Conservation (phyloP, 2,113 vertebrate species). For the Perca flavescens region DNA sequence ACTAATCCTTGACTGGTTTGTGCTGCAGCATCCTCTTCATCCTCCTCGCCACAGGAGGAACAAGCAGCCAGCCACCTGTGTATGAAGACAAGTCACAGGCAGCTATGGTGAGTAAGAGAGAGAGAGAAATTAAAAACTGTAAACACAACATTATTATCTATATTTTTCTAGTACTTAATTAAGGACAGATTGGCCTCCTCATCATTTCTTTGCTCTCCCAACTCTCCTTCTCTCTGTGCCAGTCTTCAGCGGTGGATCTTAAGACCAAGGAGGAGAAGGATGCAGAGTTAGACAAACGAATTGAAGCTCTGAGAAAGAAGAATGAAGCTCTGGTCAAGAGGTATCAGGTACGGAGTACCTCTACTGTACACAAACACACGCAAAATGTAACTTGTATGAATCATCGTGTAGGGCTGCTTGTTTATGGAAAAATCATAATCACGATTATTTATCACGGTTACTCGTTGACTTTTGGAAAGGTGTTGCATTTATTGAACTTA, state of each 20-base stretch:
- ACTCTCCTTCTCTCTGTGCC: background rate
- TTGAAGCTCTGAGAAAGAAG: slow-evolving; percentile 93
- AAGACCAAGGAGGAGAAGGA: slow-evolving; percentile 95
- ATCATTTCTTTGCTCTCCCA: background rate
- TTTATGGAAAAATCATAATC: too few species aligned
- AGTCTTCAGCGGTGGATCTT: slow-evolving; percentile 88
- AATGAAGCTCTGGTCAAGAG: slow-evolving; percentile 91
- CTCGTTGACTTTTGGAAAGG: too few species aligned
- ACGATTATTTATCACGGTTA: too few species aligned
- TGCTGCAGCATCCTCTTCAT: background rate
- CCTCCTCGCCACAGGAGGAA: slow-evolving; percentile 41
- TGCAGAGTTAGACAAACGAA: slow-evolving; percentile 90
- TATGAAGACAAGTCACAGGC: slow-evolving; percentile 38
- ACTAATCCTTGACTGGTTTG: background rate
- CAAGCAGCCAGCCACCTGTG: slow-evolving; percentile 11
- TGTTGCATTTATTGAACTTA: too few species aligned
- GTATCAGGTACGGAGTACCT: slow-evolving; percentile 84
- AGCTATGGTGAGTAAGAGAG: slow-evolving; percentile 76
- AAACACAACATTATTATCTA: background rate
- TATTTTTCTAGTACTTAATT: background rate
- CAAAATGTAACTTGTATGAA: background rate
- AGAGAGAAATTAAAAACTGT: background rate
- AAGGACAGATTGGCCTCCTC: background rate
- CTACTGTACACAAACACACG: background rate
- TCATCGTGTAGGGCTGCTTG: too few species aligned